Base-by-base conservation (phyloP, 2,888 invertebrate species). In the Cheiracanthium punctorium region DNA sequence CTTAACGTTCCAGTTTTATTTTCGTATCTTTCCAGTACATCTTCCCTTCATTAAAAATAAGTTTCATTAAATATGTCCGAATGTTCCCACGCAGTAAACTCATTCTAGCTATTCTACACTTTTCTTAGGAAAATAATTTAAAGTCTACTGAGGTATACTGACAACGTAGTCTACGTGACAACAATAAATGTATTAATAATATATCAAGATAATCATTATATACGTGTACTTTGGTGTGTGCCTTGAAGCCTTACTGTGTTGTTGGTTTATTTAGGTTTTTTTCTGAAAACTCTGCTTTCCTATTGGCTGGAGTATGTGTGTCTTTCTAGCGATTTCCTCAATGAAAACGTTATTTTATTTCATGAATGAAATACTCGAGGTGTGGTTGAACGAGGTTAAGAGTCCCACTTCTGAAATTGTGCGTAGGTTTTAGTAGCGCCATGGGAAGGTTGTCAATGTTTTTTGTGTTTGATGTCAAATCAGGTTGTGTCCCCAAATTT, bases 311-410 rank as follows among this genome's bases (percentile, higher is more conserved):
- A 24, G 58, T 24, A 48, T 48, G n/a, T 48, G 24, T 58, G 58
- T 58, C 58, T 58, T 24, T 58, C 48, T 48, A 24, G 24, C 4
- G 7, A 24, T 64, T 81, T 74, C 74, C 69, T 81, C 80, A 81
- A 81, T 81, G 80, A 74, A 81, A 33, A 37, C 64, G 64, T 48
- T 58, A 24, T 24, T 24, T 52, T 29, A 48, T 69, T 74, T 74
- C 48, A 74, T 81, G 80, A 81, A 81, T 81, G 80, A 81, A 81
- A 74, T n/a, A 30, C 52, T 5, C 58, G 14, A 81, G 80, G 80
- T 74, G 80, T 74, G 80, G 80, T 74, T 73, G 74, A 80, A 81
- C 48, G 48, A 69, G 80, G 80, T 81, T 74, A 52, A 67, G 73
- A 72, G 58, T 58, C 58, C 58, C 58, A 58, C 58, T 58, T 58